Evolutionary conservation across 2,888 invertebrate species (phyloP).

Genomic region (Ochropleura plecta): DNA sequence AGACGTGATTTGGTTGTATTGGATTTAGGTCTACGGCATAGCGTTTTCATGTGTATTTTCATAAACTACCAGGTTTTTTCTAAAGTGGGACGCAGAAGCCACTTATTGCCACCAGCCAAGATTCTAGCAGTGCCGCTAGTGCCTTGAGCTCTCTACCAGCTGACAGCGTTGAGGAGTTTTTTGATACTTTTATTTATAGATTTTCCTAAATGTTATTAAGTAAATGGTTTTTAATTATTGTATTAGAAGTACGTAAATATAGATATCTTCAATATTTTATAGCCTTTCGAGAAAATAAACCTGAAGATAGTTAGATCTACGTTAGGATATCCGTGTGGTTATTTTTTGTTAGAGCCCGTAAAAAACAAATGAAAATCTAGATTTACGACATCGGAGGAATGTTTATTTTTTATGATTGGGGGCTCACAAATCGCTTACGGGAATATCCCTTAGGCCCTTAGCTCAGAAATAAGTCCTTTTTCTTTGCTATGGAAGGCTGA

Average conservation of each 20-base stretch:
- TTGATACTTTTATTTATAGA: too few relatives aligned
- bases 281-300: neutral
- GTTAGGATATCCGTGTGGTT: neutral
- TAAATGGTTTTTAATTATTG: neutral
- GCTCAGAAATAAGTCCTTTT: neutral
- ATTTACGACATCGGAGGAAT: neutral
- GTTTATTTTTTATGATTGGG: conserved; percentile 5
- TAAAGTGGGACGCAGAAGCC: too few relatives aligned
- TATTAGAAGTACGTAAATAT: neutral
- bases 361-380: conserved; percentile 1
- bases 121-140: too few relatives aligned
- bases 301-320: neutral
- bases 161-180: too few relatives aligned
- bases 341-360: neutral
- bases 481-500: neutral
- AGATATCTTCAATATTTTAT: neutral
- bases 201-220: neutral
- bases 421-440: neutral
- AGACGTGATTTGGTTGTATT: neutral
- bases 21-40: neutral
- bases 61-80: too few relatives aligned
- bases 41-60: neutral
- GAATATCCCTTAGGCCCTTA: neutral
- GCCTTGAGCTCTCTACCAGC: too few relatives aligned
- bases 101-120: too few relatives aligned